Conservation (phyloP, 2,888 invertebrate genomes). For the Eilema griseolum region DNA sequence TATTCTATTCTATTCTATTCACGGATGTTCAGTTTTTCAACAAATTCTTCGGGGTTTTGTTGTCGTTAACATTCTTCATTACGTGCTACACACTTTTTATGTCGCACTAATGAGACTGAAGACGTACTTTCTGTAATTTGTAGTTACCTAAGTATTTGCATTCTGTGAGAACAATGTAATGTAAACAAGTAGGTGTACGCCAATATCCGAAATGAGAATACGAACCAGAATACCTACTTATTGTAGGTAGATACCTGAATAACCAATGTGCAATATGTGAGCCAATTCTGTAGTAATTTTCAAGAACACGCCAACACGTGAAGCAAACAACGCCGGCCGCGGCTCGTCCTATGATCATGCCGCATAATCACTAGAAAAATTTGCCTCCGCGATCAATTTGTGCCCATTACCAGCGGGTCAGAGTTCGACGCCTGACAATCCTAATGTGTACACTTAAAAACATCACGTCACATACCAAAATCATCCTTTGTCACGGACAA, state of each 20-base stretch:
- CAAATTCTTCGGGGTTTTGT: conserved; percentile 12
- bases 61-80: conserved; percentile 28
- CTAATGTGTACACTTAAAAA: conserved; percentile 54
- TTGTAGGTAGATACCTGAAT: background rate
- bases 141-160: conserved; percentile 23
- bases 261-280: background rate
- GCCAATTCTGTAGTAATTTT: background rate
- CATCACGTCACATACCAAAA: conserved; percentile 28
- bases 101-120: conserved; percentile 22
- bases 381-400: conserved; percentile 77
- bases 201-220: background rate
- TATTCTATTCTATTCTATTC: too few species aligned
- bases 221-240: too few species aligned
- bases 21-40: conserved; percentile 36
- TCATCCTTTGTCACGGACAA: conserved; percentile 25
- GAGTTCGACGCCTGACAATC: conserved; percentile 68
- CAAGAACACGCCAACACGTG: conserved; percentile 12
- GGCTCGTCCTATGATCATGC: conserved; percentile 46
- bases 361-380: conserved; percentile 68
- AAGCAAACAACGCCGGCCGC: conserved; percentile 13
- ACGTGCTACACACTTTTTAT: conserved; percentile 24
- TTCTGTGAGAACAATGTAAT: background rate
- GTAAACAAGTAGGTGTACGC: background rate
- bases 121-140: conserved; percentile 10
- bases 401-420: conserved; percentile 74